Base-by-base conservation (phyloP, 2,888 invertebrate genomes). In the Periphyllus acericola region DNA sequence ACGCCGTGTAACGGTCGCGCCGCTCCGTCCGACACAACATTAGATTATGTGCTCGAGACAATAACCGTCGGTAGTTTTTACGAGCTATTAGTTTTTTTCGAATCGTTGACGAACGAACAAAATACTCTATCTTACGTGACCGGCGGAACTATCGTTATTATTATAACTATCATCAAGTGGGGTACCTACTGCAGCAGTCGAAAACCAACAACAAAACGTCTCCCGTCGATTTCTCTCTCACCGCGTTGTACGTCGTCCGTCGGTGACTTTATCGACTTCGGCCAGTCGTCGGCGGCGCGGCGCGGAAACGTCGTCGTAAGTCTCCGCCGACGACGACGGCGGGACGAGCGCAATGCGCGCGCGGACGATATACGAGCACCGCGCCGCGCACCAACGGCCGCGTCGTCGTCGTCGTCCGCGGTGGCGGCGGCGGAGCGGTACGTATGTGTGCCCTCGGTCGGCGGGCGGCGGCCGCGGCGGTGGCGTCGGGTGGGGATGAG, bases 231-330 rank as follows among this genome's bases (percentile, higher is more conserved):
- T 11, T 11, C 46, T 5, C 46, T 5, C 5, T 8, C 5, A 11
- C 11, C 6, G 46, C 46, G 46, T 46, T 5, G 46, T n/a, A n/a
- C 46, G 46, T 46, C 6, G 11, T 46, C 46, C 5, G 55, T 60
- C n/a, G 79, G 25, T 34, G 34, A 34, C 60, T 9, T 32, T 71
- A 81, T 81, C 29, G 81, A 81, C 81, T 81, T 29, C 46, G 82
- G 25, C 66, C 6, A 29, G 76, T 6, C 75, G 75, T 17, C 52
- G 74, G 74, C 55, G 60, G 71, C 29, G n/a, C 55, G 34, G 32
- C 85, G 78, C 78, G 78, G 71, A 86, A 86, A 74, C 87, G 81
- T 87, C 87, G 87, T 87, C 81, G 87, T 87, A 87, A 87, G 80
- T 87, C 87, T 80, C 80, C 81, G 87, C 74, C 55, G 83, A 17